Conservation (phyloP, 2,113 vertebrate species). For the Pelodiscus sinensis region DNA sequence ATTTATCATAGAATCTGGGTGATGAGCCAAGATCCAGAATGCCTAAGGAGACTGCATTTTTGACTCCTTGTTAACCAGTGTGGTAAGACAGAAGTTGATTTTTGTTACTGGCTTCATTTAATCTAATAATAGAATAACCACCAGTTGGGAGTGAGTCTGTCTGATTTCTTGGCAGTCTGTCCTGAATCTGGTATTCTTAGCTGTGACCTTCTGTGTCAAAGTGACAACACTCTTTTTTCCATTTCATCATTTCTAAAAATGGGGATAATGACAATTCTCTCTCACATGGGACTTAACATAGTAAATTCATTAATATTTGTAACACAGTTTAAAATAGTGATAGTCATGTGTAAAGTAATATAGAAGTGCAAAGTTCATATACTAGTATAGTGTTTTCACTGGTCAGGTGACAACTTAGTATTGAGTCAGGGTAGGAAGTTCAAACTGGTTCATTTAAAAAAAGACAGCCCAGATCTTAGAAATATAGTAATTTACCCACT, state of each 20-base stretch:
- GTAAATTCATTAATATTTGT: rapidly evolving
- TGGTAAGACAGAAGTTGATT: no score
- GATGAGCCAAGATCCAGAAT: no score
- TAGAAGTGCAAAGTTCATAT: neutral
- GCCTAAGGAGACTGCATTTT: no score
- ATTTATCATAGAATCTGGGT: no score
- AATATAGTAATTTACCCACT: neutral
- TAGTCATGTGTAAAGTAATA: neutral
- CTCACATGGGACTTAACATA: neutral
- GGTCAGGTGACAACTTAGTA: neutral
- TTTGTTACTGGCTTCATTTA: no score
- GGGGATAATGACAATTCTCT: neutral
- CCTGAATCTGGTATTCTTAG: no score
- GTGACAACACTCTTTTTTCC: neutral
- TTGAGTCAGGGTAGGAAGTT: neutral
- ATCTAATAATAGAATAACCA: no score
- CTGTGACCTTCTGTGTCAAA: no score
- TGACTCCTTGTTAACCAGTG: no score
- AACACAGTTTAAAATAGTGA: neutral
- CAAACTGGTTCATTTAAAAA: neutral
- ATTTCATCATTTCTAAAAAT: neutral
- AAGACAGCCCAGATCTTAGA: neutral
- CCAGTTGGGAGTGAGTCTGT: no score
- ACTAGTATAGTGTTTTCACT: neutral
- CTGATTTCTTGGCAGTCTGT: no score